A percentile compares a stretch with the other conserved stretches of the same genome.
Evolutionary conservation across 2,797 vertebrate genomes (phyloP).

Genomic region (Acipenser oxyrinchus): DNA sequence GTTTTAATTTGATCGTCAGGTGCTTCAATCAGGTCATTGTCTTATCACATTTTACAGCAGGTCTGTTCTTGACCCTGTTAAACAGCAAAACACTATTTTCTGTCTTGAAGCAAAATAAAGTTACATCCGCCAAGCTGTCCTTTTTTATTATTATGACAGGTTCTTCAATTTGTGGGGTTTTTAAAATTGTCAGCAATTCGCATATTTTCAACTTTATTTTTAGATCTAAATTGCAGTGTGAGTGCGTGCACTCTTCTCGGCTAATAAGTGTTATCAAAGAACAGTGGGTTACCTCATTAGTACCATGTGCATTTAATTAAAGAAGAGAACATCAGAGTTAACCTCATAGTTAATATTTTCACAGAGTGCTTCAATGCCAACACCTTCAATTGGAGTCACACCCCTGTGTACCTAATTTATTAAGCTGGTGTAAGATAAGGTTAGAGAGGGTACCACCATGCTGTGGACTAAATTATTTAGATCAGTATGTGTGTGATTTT

Average conservation of each 20-base stretch:
- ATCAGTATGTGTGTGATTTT: slow-evolving; percentile 46
- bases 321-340: slow-evolving; percentile 94
- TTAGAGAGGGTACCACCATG: slow-evolving; percentile 61
- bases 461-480: slow-evolving; percentile 74
- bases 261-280: slow-evolving; percentile 98
- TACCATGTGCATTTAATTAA: slow-evolving; percentile 95
- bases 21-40: slow-evolving; percentile 60
- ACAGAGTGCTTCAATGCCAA: slow-evolving; percentile 87
- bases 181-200: slow-evolving; percentile 85
- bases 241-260: slow-evolving; percentile 79
- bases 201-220: slow-evolving; percentile 88
- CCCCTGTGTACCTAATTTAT: slow-evolving; percentile 95
- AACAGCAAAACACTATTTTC: slow-evolving; percentile 47
- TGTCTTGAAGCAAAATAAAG: slow-evolving; percentile 60
- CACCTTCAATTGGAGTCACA: slow-evolving; percentile 96
- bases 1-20: slow-evolving; percentile 52
- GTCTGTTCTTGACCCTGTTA: slow-evolving; percentile 46
- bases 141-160: slow-evolving; percentile 73
- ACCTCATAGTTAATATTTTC: slow-evolving; percentile 96
- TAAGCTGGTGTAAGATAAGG: slow-evolving; percentile 70
- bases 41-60: slow-evolving; percentile 24
- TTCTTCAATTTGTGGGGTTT: slow-evolving; percentile 71
- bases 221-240: slow-evolving; percentile 87
- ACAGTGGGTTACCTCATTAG: slow-evolving; percentile 96
- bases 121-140: slow-evolving; percentile 62